Evolutionary conservation across 2,888 invertebrate species (phyloP), one percentile per base, ranked within the genome.

Genomic region (Caenorhabditis angaria): DNA sequence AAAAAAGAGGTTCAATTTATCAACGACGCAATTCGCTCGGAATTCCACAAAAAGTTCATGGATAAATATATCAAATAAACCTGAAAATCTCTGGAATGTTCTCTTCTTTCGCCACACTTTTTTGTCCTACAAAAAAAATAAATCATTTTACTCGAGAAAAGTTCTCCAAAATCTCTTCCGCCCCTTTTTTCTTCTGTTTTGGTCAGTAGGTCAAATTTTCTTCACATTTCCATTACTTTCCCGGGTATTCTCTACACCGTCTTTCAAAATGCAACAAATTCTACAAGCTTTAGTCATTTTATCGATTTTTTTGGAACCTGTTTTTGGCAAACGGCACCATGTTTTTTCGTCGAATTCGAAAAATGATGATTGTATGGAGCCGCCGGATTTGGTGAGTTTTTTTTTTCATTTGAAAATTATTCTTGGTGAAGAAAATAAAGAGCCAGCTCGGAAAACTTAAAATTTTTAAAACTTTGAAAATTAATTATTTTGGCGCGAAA

Each of bases 31-130:
- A 89, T 99, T 64, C 91, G 99, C 80, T 97, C 97, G 53, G 97
- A 99, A 88, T 99, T 99, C 88, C 99, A 99, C 89, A 93, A 94
- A 87, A 97, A 97, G 89, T 99, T 99, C 88, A 99, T 99, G 99
- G 97, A 97, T 86, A 99, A 99, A 90, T 99, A 99, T 90, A 94
- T 99, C 2, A 97, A 99, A 90, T 99, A 76, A 83, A 74, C 48
- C 6, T 14, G 14, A 35, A 35, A 10, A 10, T 35, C 14, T 14
- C 6, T 10, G 8, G 32, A 14, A 14, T 29, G 51, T 28, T 57
- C 54, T 50, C 22, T 54, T 27, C 25, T 5, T 29, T 51, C 50
- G 28, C 58, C 28, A 32, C 6, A 5, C 29, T 8, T 64, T 58
- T 50, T 57, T 63, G 47, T 60, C 14, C n/a, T n/a, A n/a, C n/a